Evolutionary conservation across 1,140 invertebrate genomes (phyloP), one percentile per base, ranked within the genome.

Genomic region (Macrobrachium rosenbergii): DNA sequence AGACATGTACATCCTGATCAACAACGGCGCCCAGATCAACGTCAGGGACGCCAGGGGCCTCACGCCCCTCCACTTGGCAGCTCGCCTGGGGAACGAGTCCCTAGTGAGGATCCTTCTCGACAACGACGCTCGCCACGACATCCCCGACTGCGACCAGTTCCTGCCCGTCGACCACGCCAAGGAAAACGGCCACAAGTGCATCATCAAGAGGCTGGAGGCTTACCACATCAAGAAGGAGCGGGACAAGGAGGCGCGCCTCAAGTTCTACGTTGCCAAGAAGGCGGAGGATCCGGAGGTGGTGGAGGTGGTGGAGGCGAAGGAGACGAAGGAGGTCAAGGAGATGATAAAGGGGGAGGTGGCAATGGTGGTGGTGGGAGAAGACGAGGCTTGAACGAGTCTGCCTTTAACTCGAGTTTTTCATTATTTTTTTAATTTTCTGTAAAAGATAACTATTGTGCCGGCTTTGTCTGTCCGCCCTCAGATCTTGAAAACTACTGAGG

Each of bases 31-130:
- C 17, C 73, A 77, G 5, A 10, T 89, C 12, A 81, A 88, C 75
- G 63, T 75, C 2, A 43, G 63, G 2, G 89, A 89, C 63, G 23
- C 82, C 45, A 69, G 85, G 14, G 89, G 89, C 17, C 78, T 89
- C 21, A 88, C 89, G 0, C 89, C 89, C 5, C 89, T 89, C 21
- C 89, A 89, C 52, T 67, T 89, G 52, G 86, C 89, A 0, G 78
- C 89, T 3, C 17, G 89, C 7, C 78, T 89, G 21, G 89, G 89
- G 0, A 89, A 89, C 64, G 89, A 89, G 21, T 88, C 87, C 19
- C 64, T 89, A 16, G 89, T 89, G 19, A 79, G 89, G n/a, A 89
- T 89, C 80, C 78, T 89, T 1, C 75, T 89, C 0, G 89, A 89
- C 59, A 87, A 82, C 58, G 73, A 87, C 58, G 89, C 89, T 0